Conservation (phyloP, 30 jellyfish, hydroid and myxozoan genomes). For the Catostylus mosaicus region DNA sequence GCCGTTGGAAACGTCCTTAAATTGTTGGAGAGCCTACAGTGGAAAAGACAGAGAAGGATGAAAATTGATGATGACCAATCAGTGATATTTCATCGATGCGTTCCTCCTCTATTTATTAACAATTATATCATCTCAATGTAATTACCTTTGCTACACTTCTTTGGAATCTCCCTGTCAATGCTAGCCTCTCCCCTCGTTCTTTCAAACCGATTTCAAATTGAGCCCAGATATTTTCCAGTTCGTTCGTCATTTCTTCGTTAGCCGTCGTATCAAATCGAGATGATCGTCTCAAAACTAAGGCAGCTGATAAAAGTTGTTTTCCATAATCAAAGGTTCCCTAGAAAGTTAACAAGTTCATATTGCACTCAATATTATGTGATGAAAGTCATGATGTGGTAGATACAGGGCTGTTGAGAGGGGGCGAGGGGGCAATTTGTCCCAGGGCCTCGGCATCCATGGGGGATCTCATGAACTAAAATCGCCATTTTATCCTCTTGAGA, state of each 20-base stretch:
- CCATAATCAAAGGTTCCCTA: conserved; percentile 83
- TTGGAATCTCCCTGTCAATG: conserved; percentile 64
- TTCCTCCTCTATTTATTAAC: too few species aligned
- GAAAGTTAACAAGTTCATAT: background rate
- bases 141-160: conserved; percentile 55
- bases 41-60: too few species aligned
- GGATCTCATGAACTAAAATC: too few species aligned
- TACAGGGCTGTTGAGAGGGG: too few species aligned
- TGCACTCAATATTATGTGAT: too few species aligned
- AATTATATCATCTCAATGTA: too few species aligned
- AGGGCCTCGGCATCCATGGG: too few species aligned
- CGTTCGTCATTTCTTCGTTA: conserved; percentile 56
- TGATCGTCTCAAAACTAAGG: conserved; percentile 71
- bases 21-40: conserved; percentile 39
- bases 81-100: background rate
- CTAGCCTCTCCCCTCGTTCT: conserved; percentile 66
- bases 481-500: too few species aligned
- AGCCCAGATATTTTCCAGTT: conserved; percentile 56
- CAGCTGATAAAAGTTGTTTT: conserved; percentile 73
- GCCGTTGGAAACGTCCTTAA: conserved; percentile 47
- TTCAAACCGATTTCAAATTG: conserved; percentile 52
- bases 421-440: too few species aligned
- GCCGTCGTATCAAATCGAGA: conserved; percentile 50
- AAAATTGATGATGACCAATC: conserved; percentile 5
- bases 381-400: too few species aligned